A percentile compares a stretch with the other conserved stretches of the same genome.
These are phyloP conservation scores for Argentina silus DNA, from an alignment of 2,797 vertebrate genomes.

Conservation along the genomic window DNA sequence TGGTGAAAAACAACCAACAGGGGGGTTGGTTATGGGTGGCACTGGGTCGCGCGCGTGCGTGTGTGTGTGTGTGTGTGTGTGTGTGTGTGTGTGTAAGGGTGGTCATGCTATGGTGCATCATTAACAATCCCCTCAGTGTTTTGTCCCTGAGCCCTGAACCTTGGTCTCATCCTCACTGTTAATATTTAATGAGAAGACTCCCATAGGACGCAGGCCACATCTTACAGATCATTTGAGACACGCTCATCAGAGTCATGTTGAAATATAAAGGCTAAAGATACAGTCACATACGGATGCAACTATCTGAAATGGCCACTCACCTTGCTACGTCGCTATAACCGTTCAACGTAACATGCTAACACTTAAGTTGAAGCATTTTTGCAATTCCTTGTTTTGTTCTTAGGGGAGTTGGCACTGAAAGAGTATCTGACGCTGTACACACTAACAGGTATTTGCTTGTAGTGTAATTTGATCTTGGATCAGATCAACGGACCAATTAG, in stretches of 20 bases:
- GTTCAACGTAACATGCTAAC: too few relatives aligned
- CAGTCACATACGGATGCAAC: neutral
- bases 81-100: conserved; percentile 3
- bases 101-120: conserved; percentile 19
- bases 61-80: conserved; percentile 6
- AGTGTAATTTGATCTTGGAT: neutral
- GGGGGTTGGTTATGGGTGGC: neutral
- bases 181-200: conserved; percentile 31
- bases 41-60: neutral
- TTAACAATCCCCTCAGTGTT: conserved; percentile 32
- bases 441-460: neutral
- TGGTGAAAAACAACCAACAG: conserved; percentile 28
- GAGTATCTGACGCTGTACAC: neutral
- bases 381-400: too few relatives aligned
- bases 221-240: neutral
- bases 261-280: neutral
- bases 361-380: neutral
- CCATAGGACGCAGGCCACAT: neutral
- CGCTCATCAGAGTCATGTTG: neutral
- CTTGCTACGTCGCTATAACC: conserved; percentile 3
- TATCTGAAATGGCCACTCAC: neutral
- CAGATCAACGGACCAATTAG: conserved; percentile 13
- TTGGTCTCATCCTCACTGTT: conserved; percentile 18
- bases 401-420: neutral
- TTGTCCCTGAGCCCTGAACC: neutral